phyloP scores from a whole-genome alignment of 2,113 vertebrate genomes.

The Elephantulus edwardii region DNA sequence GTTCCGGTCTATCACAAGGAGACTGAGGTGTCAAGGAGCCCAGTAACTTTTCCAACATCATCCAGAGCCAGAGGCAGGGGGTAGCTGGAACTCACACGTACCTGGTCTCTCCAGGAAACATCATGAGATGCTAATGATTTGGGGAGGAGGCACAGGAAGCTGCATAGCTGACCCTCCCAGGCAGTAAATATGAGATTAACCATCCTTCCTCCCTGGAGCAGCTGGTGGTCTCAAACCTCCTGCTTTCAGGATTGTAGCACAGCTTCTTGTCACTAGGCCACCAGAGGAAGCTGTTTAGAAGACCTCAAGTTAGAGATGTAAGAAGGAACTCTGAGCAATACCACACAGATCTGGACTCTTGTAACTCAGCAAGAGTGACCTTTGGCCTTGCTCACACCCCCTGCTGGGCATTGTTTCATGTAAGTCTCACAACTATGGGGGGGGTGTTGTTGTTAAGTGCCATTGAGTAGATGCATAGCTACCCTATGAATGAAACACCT shows the following conservation, averaged over 20 bases:
- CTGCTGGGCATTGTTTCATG: not conserved
- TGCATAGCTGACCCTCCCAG: no score
- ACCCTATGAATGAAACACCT: no score
- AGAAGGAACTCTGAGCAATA: accelerated
- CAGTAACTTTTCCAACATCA: not conserved
- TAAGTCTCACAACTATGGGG: not conserved
- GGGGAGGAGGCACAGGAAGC: not conserved
- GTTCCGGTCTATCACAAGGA: not conserved
- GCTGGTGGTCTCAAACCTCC: no score
- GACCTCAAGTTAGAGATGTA: not conserved
- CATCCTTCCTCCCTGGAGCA: no score
- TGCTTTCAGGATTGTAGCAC: no score
- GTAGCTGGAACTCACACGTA: not conserved
- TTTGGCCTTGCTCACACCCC: no score
- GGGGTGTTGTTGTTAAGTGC: no score
- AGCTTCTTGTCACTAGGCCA: no score
- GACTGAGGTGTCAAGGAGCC: not conserved
- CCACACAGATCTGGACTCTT: not conserved
- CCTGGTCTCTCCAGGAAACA: not conserved
- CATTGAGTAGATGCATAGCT: no score
- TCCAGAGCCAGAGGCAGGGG: not conserved
- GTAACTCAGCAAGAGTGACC: not conserved
- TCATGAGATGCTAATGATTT: not conserved
- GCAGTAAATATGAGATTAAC: no score
- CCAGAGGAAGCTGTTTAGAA: not conserved